Conservation (phyloP, 2,113 vertebrate species). For the Trichomycterus rosablanca region DNA sequence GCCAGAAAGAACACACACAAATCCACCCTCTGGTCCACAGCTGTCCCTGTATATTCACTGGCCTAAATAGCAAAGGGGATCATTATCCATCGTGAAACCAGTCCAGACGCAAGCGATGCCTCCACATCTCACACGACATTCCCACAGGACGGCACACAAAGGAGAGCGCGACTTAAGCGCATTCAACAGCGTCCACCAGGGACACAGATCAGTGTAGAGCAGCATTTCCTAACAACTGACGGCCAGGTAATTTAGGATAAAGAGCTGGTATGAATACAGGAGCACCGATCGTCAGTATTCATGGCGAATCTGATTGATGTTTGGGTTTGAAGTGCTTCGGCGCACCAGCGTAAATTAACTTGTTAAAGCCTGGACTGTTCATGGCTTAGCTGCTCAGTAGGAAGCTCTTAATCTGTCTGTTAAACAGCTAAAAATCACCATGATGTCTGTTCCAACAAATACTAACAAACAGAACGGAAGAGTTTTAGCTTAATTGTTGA, state of each 20-base stretch:
- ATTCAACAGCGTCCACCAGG: constrained; percentile 12
- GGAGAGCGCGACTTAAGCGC: constrained; percentile 19
- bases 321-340: too few relatives aligned
- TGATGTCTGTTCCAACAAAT: too few relatives aligned
- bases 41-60: constrained; percentile 31
- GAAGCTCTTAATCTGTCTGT: too few relatives aligned
- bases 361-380: too few relatives aligned
- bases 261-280: neutral
- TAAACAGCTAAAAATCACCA: too few relatives aligned
- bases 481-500: too few relatives aligned
- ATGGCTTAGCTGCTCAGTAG: too few relatives aligned
- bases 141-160: constrained; percentile 27
- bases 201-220: constrained; percentile 5
- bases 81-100: constrained; percentile 21
- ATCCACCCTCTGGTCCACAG: constrained; percentile 38
- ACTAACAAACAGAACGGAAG: too few relatives aligned
- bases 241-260: neutral
- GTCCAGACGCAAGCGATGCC: constrained; percentile 22
- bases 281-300: neutral
- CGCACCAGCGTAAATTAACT: too few relatives aligned
- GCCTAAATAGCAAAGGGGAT: constrained; percentile 28
- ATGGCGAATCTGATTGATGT: neutral
- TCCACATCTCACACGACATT: constrained; percentile 23
- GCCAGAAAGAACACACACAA: constrained; percentile 34
- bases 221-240: neutral